These are phyloP conservation scores for Arrhopalites spinosus DNA, from an alignment of 2,888 invertebrate species.

Conservation along the genomic window DNA sequence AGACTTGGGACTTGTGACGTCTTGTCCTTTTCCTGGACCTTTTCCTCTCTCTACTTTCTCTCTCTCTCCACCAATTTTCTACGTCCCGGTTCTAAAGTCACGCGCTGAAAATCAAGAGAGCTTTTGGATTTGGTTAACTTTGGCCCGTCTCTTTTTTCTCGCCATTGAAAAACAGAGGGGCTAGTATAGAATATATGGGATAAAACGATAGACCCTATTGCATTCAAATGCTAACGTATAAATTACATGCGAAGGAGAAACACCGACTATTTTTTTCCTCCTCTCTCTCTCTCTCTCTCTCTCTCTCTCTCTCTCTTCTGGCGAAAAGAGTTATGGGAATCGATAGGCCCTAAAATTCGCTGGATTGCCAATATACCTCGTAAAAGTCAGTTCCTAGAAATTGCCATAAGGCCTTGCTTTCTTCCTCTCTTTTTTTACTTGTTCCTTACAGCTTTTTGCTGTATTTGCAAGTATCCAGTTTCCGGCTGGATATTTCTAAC, in stretches of 20 bases:
- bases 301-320: not conserved
- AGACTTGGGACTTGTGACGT: not conserved
- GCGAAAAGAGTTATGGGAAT: slow-evolving; percentile 27
- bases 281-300: slow-evolving; percentile 6
- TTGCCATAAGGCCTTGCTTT: slow-evolving; percentile 12
- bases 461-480: slow-evolving; percentile 25
- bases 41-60: not conserved
- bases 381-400: slow-evolving; percentile 32
- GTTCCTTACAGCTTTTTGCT: slow-evolving; percentile 19
- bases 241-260: slow-evolving; percentile 23
- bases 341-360: slow-evolving; percentile 31
- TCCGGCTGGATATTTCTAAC: slow-evolving; percentile 9
- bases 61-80: not conserved
- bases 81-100: not conserved
- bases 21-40: not conserved
- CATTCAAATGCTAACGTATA: slow-evolving; percentile 25
- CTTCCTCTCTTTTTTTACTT: not conserved
- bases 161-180: not conserved
- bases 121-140: too few species aligned
- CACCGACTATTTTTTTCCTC: slow-evolving; percentile 15
- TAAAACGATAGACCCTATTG: not conserved
- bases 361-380: slow-evolving; percentile 31
- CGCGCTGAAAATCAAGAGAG: too few species aligned
- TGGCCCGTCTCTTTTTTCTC: not conserved
- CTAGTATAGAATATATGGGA: not conserved